Evolutionary conservation across 2,797 vertebrate species (phyloP).

Genomic region (Gambusia yucatana): DNA sequence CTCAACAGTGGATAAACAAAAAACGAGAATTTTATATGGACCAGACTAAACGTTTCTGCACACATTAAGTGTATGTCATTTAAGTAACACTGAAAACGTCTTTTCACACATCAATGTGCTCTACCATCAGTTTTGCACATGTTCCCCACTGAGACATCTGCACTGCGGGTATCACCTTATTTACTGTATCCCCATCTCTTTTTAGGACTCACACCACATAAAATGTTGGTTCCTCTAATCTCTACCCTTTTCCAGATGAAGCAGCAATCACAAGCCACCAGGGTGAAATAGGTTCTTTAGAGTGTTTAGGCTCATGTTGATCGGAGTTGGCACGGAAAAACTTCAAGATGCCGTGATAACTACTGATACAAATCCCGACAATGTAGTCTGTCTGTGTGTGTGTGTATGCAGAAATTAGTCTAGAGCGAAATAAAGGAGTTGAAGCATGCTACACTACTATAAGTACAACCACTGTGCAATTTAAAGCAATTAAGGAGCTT

Average conservation of each 20-base stretch:
- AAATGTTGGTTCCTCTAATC: slow-evolving; percentile 65
- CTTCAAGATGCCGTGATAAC: slow-evolving; percentile 64
- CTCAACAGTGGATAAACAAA: slow-evolving; percentile 14
- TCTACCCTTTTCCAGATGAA: slow-evolving; percentile 60
- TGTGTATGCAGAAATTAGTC: not conserved
- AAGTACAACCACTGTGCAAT: slow-evolving; percentile 3
- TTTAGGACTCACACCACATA: slow-evolving; percentile 66
- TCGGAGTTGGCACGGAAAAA: slow-evolving; percentile 52
- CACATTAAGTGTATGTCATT: not conserved
- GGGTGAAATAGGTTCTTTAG: slow-evolving; percentile 43
- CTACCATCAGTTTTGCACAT: slow-evolving; percentile 54
- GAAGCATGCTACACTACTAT: not conserved
- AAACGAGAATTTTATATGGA: slow-evolving; percentile 2
- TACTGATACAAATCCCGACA: slow-evolving; percentile 28
- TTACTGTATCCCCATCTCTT: slow-evolving; percentile 50
- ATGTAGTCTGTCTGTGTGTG: not conserved
- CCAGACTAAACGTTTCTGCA: slow-evolving; percentile 1
- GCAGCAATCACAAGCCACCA: slow-evolving; percentile 39
- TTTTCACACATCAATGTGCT: slow-evolving; percentile 36
- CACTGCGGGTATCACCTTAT: slow-evolving; percentile 49
- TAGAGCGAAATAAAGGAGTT: not conserved
- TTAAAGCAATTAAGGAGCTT: slow-evolving; percentile 5
- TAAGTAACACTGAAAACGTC: not conserved
- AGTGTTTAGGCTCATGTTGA: slow-evolving; percentile 64
- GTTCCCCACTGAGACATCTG: slow-evolving; percentile 54